Conservation (phyloP, 2,888 invertebrate genomes). For the Drosophila nigritarsus region DNA sequence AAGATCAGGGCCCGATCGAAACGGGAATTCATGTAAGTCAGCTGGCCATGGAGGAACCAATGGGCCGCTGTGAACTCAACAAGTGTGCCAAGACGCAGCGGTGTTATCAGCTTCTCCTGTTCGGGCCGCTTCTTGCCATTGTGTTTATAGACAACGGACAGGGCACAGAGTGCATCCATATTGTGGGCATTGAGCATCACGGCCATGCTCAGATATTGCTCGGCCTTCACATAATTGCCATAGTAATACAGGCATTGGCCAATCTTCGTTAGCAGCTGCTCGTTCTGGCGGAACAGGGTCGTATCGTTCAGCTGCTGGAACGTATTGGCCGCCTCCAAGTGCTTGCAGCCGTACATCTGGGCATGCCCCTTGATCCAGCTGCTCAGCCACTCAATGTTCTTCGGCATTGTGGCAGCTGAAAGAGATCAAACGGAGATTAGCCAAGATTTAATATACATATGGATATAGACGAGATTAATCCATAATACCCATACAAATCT, state of each 20-base stretch:
- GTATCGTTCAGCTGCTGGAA: constrained; percentile 89
- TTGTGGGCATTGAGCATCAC: constrained; percentile 86
- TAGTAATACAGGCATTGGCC: constrained; percentile 90
- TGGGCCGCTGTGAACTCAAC: constrained; percentile 88
- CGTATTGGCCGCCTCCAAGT: constrained; percentile 88
- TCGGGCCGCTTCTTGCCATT: constrained; percentile 87
- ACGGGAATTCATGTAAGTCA: constrained; percentile 87
- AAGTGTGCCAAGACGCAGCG: constrained; percentile 56
- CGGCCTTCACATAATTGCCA: constrained; percentile 89
- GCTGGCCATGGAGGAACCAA: constrained; percentile 92
- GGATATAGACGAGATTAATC: not conserved
- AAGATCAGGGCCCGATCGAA: constrained; percentile 90
- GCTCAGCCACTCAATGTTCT: constrained; percentile 86
- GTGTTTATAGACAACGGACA: constrained; percentile 87
- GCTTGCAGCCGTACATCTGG: constrained; percentile 89
- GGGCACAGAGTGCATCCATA: constrained; percentile 88
- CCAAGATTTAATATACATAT: not conserved
- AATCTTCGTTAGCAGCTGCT: constrained; percentile 88
- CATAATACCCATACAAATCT: not conserved
- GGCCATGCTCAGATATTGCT: constrained; percentile 85
- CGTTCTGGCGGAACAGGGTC: constrained; percentile 89
- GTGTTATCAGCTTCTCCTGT: constrained; percentile 87
- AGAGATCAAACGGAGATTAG: not conserved
- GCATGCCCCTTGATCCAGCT: constrained; percentile 89
- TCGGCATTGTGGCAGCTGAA: constrained; percentile 76